Percentiles rank a stretch among this genome's conserved stretches.
These are phyloP conservation scores for Clanis bilineata DNA, from an alignment of 2,888 invertebrate genomes.

Conservation along the genomic window DNA sequence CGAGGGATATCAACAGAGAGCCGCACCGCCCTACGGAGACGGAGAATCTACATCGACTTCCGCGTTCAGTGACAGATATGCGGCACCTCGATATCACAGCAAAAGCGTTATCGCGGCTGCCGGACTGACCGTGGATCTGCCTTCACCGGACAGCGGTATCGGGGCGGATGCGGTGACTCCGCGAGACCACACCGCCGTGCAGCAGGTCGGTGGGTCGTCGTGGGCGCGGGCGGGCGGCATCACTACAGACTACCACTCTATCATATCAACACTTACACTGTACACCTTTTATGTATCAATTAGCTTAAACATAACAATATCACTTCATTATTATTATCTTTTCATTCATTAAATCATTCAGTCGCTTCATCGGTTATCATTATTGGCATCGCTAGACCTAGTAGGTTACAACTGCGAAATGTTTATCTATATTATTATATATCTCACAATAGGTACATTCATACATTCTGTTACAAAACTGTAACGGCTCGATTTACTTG, in stretches of 20 bases:
- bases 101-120: constrained; percentile 88
- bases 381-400: background rate
- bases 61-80: constrained; percentile 86
- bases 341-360: constrained; percentile 26
- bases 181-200: constrained; percentile 93
- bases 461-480: constrained; percentile 21
- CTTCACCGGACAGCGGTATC: constrained; percentile 97
- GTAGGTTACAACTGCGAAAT: background rate
- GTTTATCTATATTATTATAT: background rate
- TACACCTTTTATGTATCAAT: constrained; percentile 34
- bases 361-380: background rate
- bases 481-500: constrained; percentile 15
- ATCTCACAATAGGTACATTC: constrained; percentile 16
- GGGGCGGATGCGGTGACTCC: constrained; percentile 97
- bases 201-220: constrained; percentile 87
- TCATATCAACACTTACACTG: constrained; percentile 27
- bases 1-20: constrained; percentile 83
- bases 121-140: constrained; percentile 95
- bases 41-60: constrained; percentile 83
- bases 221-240: constrained; percentile 70
- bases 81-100: constrained; percentile 87
- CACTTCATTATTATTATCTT: constrained; percentile 19
- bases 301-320: constrained; percentile 26
- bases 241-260: constrained; percentile 34
- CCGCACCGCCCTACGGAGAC: constrained; percentile 81